phyloP scores from a whole-genome alignment of 2,797 vertebrate species.

The Agapornis canus region DNA sequence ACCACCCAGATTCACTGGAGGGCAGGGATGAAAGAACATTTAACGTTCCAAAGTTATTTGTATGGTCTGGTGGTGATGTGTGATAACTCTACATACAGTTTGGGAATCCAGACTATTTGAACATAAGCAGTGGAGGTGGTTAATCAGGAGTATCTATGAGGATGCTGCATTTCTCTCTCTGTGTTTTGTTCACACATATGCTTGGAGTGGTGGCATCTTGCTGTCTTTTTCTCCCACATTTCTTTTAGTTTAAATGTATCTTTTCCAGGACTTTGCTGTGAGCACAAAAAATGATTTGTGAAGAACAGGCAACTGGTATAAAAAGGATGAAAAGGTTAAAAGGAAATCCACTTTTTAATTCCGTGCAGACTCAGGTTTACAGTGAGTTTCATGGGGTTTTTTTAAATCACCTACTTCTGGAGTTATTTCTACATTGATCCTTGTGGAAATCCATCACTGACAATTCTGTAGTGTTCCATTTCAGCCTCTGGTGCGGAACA shows the following conservation, averaged over 20 bases:
- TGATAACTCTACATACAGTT: fast-evolving
- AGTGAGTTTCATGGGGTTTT: fast-evolving
- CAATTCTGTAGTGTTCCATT: neutral
- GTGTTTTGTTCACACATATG: neutral
- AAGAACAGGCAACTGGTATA: neutral
- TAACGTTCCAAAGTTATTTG: neutral
- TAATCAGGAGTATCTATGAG: neutral
- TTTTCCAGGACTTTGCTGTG: neutral
- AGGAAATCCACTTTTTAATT: neutral
- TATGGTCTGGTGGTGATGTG: neutral
- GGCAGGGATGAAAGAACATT: neutral
- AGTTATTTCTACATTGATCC: fast-evolving
- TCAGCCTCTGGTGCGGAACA: neutral
- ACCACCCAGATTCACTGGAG: neutral
- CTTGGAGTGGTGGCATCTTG: neutral
- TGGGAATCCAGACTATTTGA: neutral
- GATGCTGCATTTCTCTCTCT: neutral
- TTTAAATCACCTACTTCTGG: neutral
- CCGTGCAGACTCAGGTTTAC: neutral
- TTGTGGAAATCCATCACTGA: neutral
- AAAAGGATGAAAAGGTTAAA: neutral
- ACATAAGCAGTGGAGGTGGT: neutral
- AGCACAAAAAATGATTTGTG: neutral
- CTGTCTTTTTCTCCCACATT: neutral
- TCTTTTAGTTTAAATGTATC: neutral